phyloP scores from a whole-genome alignment of 2,888 invertebrate genomes.

The Blastobasis lacticolella region DNA sequence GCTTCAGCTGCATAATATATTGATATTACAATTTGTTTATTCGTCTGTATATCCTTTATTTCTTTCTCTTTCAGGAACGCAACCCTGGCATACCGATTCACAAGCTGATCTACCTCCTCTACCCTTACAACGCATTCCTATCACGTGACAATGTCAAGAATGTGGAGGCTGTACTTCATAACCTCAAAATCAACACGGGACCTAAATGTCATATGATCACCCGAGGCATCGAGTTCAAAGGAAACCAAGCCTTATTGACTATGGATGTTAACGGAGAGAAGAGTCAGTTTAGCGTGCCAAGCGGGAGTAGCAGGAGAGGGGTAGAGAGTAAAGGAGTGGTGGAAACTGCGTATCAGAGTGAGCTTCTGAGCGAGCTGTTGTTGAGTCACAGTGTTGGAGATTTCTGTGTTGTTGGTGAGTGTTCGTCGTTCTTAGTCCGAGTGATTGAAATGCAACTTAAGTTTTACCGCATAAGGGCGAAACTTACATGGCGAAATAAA shows the following conservation, averaged over 20 bases:
- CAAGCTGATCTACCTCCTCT: slow-evolving; percentile 83
- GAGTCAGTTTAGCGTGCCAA: slow-evolving; percentile 53
- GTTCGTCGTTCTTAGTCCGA: neutral
- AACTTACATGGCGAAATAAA: too few relatives aligned
- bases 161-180: slow-evolving; percentile 80
- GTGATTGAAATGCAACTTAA: too few relatives aligned
- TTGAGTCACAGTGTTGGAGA: slow-evolving; percentile 87
- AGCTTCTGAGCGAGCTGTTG: slow-evolving; percentile 83
- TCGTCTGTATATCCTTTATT: too few relatives aligned
- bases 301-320: slow-evolving; percentile 41
- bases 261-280: slow-evolving; percentile 53
- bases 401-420: slow-evolving; percentile 85
- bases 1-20: too few relatives aligned
- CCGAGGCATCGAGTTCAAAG: slow-evolving; percentile 35
- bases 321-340: slow-evolving; percentile 55
- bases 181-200: slow-evolving; percentile 66
- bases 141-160: slow-evolving; percentile 83
- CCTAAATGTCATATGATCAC: slow-evolving; percentile 36
- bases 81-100: slow-evolving; percentile 79
- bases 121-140: slow-evolving; percentile 88
- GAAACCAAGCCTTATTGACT: slow-evolving; percentile 47
- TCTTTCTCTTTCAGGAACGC: slow-evolving; percentile 74
- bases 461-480: too few relatives aligned
- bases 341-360: slow-evolving; percentile 85
- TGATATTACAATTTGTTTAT: too few relatives aligned